Base-by-base conservation (phyloP, 2,113 vertebrate species). In the Esox niger region DNA sequence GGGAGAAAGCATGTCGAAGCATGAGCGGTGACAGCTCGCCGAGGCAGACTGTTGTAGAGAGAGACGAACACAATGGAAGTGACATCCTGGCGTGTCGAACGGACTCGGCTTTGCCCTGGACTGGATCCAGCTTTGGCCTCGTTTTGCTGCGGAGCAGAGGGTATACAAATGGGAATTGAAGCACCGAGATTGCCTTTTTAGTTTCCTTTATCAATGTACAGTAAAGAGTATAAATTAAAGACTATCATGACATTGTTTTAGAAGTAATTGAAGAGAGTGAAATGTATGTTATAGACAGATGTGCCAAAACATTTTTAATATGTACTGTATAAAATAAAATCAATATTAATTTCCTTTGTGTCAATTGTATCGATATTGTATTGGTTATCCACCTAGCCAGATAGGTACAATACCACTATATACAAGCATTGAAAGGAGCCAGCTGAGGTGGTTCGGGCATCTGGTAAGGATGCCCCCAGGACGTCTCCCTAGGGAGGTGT, bases 1-100 rank as follows among this genome's bases (percentile, higher is more conserved):
- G 38, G 90, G 75, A 0, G 93, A 98, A 68, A 72, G 84, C 57
- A 79, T 89, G 52, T 25, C 87, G 1, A 98, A 95, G 82, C 94
- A 95, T 0, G 95, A 98, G 82, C 95, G 96, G 77, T 98, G 95
- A 97, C 76, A 17, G 3, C 68, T 20, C 29, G 23, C 56, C 65
- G 29, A 10, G 15, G 35, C 61, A 9, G 29, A 15, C 0, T 23
- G 57, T 68, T 38, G 21, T 6, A 9, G 59, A 46, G 47, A 47
- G 31, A 29, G 6, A n/a, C 2, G 15, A 15, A 33, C 32, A 33
- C 2, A 8, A 43, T 6, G 3, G 47, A 15, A 32, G 49, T 61
- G 30, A 58, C 63, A 62, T 43, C 35, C 11, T 43, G 35, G 4
- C 35, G 17, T 56, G n/a, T 52, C 38, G 59, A 58, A 32, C 26